Base-by-base conservation (phyloP, 2,888 invertebrate genomes). In the Scelioninae gen. 2 region DNA sequence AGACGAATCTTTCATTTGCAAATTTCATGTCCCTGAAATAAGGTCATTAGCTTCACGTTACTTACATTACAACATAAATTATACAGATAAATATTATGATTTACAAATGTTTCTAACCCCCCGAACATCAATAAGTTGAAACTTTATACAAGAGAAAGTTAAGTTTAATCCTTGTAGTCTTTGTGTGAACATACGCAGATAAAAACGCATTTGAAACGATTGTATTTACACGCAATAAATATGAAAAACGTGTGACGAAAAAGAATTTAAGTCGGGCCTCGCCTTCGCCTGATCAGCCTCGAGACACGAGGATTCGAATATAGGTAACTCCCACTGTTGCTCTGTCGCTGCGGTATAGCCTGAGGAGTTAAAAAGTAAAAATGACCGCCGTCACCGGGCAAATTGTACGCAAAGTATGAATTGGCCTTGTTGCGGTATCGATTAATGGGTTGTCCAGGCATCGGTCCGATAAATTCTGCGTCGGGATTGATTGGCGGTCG, bases 301-400 rank as follows among this genome's bases (percentile, higher is more conserved):
- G 82, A 74, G 33, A 77, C 79, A 28, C 81, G 78, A 6, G 81
- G 80, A 52, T 80, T 82, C 15, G 82, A 60, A 67, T 81, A 83
- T 4, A 81, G 37, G 72, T 84, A 84, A 15, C 77, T 81, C 1
- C 64, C n/a, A n/a, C n/a, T 75, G n/a, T 75, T 72, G 10, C 80
- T 81, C 19, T 83, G 82, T 25, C 83, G 81, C 82, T 87, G 79
- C 50, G 81, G 77, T 31, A 87, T 88, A 16, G 90, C 88, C 80
- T 92, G 92, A 1, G 93, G 93, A 64, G 93, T 93, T 69, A 93
- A 86, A 87, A 93, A 93, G 83, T 93, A 93, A 80, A 93, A 92
- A 85, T 93, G 93, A 0, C 93, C 93, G 7, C 92, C 92, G 78
- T 92, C 92, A 0, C 93, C 93, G 0, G 93, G 93, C 68, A 93